Percentiles rank a stretch among this genome's conserved stretches.
Conservation (phyloP, 2,797 vertebrate genomes). For the Hyperoplus lanceolatus region DNA sequence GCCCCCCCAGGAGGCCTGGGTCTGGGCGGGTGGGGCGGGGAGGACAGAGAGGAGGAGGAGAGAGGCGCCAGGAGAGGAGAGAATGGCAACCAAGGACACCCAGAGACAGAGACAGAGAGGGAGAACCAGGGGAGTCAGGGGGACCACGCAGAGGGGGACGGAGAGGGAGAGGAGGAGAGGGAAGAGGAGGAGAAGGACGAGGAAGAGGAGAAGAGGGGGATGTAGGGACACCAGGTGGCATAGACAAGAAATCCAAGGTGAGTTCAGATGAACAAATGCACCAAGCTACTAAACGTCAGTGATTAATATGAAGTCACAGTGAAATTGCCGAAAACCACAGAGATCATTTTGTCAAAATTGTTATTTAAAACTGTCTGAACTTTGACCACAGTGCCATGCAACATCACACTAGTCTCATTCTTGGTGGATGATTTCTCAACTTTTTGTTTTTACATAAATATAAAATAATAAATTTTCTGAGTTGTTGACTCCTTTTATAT, state of each 20-base stretch:
- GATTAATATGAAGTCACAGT: neutral
- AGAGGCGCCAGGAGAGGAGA: constrained; percentile 64
- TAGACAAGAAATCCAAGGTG: constrained; percentile 91
- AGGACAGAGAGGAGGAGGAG: constrained; percentile 66
- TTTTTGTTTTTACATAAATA: neutral
- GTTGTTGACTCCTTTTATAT: neutral
- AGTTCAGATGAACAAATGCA: constrained; percentile 7
- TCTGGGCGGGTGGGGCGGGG: constrained; percentile 75
- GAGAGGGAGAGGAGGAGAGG: neutral
- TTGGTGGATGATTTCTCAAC: neutral
- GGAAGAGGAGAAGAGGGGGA: constrained; percentile 35
- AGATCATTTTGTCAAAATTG: neutral
- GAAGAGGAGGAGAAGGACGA: constrained; percentile 33
- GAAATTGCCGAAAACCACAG: neutral
- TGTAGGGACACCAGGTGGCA: constrained; percentile 65
- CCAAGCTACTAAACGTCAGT: neutral
- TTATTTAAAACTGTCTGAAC: neutral
- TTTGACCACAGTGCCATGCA: neutral
- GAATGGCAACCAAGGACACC: constrained; percentile 63
- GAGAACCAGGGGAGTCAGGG: constrained; percentile 4
- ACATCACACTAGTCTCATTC: neutral
- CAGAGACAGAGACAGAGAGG: constrained; percentile 71
- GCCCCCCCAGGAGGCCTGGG: constrained; percentile 68
- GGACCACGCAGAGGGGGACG: constrained; percentile 19
- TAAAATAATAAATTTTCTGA: neutral